phyloP scores from a whole-genome alignment of 2,113 vertebrate genomes.

The Pycnonotus jocosus region DNA sequence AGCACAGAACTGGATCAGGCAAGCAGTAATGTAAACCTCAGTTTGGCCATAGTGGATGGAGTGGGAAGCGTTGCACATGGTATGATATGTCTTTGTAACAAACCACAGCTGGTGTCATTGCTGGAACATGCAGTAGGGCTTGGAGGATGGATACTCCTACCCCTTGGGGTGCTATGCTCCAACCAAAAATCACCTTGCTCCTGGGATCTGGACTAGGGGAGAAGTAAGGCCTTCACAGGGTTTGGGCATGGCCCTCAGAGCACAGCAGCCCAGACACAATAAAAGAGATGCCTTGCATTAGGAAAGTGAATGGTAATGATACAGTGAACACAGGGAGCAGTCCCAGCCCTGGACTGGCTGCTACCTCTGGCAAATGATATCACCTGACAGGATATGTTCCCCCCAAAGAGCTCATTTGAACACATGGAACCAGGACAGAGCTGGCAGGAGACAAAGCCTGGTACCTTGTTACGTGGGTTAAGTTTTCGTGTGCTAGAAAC shows the following conservation, averaged over 20 bases:
- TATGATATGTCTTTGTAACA: not conserved
- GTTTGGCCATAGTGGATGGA: not conserved
- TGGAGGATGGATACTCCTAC: not conserved
- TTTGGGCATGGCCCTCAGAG: not conserved
- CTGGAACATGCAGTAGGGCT: not conserved
- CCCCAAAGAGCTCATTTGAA: not conserved
- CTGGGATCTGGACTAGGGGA: not conserved
- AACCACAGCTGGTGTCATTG: not conserved
- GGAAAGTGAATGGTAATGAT: rapidly evolving
- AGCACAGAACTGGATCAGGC: not conserved
- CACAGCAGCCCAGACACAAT: not conserved
- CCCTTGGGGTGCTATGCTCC: not conserved
- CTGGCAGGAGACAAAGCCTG: rapidly evolving
- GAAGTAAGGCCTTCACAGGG: not conserved
- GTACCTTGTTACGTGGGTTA: rapidly evolving
- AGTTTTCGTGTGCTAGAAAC: not conserved
- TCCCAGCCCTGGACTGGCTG: not conserved
- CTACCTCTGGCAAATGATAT: not conserved
- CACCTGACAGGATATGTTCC: not conserved
- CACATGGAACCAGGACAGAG: not conserved
- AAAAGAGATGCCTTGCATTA: not conserved
- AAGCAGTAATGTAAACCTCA: not conserved
- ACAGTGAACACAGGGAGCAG: not conserved
- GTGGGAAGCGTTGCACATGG: not conserved
- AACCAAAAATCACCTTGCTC: not conserved